Percentiles rank a stretch among this genome's conserved stretches.
Evolutionary conservation across 2,888 invertebrate genomes (phyloP).

Genomic region (Eumacrocentrus americanus): DNA sequence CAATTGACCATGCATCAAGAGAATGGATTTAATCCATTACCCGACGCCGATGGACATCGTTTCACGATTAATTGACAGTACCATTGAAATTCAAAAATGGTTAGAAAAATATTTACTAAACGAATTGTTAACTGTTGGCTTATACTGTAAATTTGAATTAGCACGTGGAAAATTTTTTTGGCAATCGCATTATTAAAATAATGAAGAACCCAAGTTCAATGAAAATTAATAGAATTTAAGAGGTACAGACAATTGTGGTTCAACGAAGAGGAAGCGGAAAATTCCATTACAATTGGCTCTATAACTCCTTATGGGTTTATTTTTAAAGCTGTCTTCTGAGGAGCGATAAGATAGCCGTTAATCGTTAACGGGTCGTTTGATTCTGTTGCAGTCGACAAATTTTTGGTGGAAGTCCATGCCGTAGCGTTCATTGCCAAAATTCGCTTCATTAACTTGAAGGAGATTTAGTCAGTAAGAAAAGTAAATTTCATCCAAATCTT

Average conservation of each 20-base stretch:
- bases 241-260: neutral
- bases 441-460: neutral
- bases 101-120: neutral
- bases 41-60: too few relatives aligned
- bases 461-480: too few relatives aligned
- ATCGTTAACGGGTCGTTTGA: conserved; percentile 45
- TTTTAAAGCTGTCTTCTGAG: conserved; percentile 13
- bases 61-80: neutral
- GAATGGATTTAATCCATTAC: neutral
- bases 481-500: too few relatives aligned
- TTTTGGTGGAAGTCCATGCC: conserved; percentile 33
- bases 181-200: too few relatives aligned
- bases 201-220: too few relatives aligned
- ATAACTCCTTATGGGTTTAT: conserved; percentile 9
- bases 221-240: too few relatives aligned
- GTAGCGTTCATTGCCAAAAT: too few relatives aligned
- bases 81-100: neutral
- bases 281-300: conserved; percentile 5
- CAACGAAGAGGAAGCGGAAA: neutral
- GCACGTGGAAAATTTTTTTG: too few relatives aligned
- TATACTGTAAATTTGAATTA: too few relatives aligned
- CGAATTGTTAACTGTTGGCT: too few relatives aligned
- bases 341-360: conserved; percentile 36
- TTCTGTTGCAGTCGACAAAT: conserved; percentile 45
- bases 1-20: neutral